Base-by-base conservation (phyloP, 1,140 invertebrate species). In the Calliphora vicina region DNA sequence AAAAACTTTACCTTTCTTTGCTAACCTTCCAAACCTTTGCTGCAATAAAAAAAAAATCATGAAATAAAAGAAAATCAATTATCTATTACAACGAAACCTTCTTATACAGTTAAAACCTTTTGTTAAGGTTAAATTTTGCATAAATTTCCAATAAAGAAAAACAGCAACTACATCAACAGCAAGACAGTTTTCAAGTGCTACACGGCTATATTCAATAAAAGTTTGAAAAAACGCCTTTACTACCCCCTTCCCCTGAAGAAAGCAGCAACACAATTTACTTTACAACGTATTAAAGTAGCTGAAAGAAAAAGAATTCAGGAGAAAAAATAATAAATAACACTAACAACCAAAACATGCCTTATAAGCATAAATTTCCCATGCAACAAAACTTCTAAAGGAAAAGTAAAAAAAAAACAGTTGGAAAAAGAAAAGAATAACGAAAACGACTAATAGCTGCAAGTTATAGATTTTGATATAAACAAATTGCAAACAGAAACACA, bases 71-170 rank as follows among this genome's bases (percentile, higher is more conserved):
- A 35, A 35, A 35, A 35, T 35, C 35, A 35, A 35, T 35, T 35
- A 35, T 35, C 35, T 35, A 35, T 35, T 35, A 35, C 35, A 35
- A 35, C 35, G 35, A 35, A 35, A 35, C 35, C 35, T 35, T 35
- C 6, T 35, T 35, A 5, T 35, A 35, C 6, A 8, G 35, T 35
- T 35, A 35, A 35, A 35, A 35, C 50, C 50, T n/a, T n/a, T 57
- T 76, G 73, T 76, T 35, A 76, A 76, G 73, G 73, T 76, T 76
- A 76, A 76, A 76, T 76, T 76, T 76, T 76, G 73, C 73, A 76
- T 76, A 76, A 76, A 76, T 76, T 76, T 76, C 73, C 29, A 17
- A 76, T 76, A 76, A 76, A 76, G 50, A 57, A 57, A 57, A 57
- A 57, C 6, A 6, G 50, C 4, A 57, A 57, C 50, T 35, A 35